A percentile compares a stretch with the other conserved stretches of the same genome.
Conservation (phyloP, 2,888 invertebrate genomes). For the Dichetophora obliterata region DNA sequence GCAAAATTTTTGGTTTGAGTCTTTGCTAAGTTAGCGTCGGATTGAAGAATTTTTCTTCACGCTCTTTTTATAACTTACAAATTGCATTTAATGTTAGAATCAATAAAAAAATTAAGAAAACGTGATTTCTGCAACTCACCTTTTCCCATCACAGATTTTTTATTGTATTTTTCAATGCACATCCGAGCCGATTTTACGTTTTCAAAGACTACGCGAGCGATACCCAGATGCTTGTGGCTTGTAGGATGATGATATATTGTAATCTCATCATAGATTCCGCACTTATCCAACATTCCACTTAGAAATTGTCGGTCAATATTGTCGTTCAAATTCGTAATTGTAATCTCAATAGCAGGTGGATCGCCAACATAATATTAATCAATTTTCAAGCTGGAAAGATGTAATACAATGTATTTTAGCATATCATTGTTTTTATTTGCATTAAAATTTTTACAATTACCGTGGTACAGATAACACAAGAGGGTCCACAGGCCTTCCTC, state of each 20-base stretch:
- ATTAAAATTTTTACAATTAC: slow-evolving; percentile 73
- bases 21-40: too few species aligned
- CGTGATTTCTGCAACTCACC: slow-evolving; percentile 79
- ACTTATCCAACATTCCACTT: slow-evolving; percentile 87
- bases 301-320: slow-evolving; percentile 96
- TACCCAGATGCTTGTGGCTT: slow-evolving; percentile 93
- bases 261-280: slow-evolving; percentile 89
- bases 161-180: slow-evolving; percentile 92
- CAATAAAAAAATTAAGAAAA: slow-evolving; percentile 78
- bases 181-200: slow-evolving; percentile 81
- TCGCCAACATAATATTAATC: slow-evolving; percentile 94
- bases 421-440: not conserved
- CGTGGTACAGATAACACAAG: slow-evolving; percentile 89
- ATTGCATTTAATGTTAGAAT: not conserved
- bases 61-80: too few species aligned
- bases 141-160: slow-evolving; percentile 98
- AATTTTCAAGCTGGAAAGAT: slow-evolving; percentile 81
- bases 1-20: too few species aligned
- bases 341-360: slow-evolving; percentile 95
- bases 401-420: not conserved
- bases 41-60: too few species aligned
- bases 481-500: slow-evolving; percentile 82
- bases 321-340: slow-evolving; percentile 96
- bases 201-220: slow-evolving; percentile 92
- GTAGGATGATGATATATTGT: slow-evolving; percentile 93